Conservation (phyloP, 2,888 invertebrate species). For the Heteromurus nitidus region DNA sequence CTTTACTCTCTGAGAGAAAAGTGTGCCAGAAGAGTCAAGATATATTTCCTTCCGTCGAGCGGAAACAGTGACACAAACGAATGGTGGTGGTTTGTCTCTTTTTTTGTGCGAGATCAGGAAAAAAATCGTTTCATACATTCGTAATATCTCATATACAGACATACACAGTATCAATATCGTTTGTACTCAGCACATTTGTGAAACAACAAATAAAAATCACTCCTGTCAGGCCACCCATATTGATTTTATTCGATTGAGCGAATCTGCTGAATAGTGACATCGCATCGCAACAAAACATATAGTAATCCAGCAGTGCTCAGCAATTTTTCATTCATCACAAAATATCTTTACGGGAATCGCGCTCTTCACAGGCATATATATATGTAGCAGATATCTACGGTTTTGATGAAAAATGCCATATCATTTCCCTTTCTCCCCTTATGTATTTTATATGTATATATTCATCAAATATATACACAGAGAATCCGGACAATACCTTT, state of each 20-base stretch:
- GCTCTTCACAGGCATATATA: neutral
- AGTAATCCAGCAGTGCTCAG: constrained; percentile 45
- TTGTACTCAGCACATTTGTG: constrained; percentile 17
- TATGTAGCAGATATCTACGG: neutral
- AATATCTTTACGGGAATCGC: constrained; percentile 4
- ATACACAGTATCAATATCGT: too few species aligned
- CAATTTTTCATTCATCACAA: constrained; percentile 53
- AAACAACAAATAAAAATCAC: constrained; percentile 45
- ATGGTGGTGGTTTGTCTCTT: neutral
- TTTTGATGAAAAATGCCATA: constrained; percentile 20
- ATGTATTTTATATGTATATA: neutral
- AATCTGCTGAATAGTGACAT: constrained; percentile 56
- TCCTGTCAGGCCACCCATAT: constrained; percentile 42
- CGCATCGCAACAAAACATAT: constrained; percentile 21
- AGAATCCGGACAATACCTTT: neutral
- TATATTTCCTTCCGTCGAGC: too few species aligned
- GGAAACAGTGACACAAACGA: constrained; percentile 17
- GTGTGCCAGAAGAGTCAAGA: too few species aligned
- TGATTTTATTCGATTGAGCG: constrained; percentile 49
- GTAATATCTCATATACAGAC: too few species aligned
- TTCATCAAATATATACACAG: neutral
- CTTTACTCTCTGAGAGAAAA: too few species aligned
- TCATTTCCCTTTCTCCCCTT: constrained; percentile 25
- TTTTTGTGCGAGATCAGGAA: constrained; percentile 26
- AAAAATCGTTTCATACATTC: neutral